Conservation (phyloP, 2,797 vertebrate species). For the Brachyrhaphis roseni region DNA sequence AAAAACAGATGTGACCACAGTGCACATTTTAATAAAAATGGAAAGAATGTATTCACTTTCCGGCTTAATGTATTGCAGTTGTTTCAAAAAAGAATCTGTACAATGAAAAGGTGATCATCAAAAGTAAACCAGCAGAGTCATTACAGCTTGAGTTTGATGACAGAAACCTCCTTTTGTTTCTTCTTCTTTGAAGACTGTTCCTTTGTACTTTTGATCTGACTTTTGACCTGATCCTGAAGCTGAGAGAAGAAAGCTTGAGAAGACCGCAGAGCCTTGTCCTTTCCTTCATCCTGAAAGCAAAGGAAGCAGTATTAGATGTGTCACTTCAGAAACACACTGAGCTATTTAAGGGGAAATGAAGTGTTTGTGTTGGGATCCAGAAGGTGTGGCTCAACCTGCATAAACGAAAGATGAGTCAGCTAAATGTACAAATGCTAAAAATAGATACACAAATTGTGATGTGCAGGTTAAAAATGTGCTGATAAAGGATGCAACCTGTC, state of each 20-base stretch:
- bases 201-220: constrained; percentile 89
- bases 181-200: constrained; percentile 84
- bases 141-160: constrained; percentile 92
- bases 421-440: neutral
- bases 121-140: constrained; percentile 26
- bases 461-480: constrained; percentile 9
- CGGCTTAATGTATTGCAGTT: constrained; percentile 38
- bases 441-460: constrained; percentile 4
- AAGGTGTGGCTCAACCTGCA: neutral
- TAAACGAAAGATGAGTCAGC: neutral
- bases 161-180: constrained; percentile 85
- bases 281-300: constrained; percentile 89
- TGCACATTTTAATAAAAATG: constrained; percentile 37
- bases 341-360: constrained; percentile 1
- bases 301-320: neutral
- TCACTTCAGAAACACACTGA: neutral
- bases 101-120: constrained; percentile 47
- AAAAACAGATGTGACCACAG: constrained; percentile 11
- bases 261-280: constrained; percentile 92
- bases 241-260: constrained; percentile 96
- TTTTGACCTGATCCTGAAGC: constrained; percentile 95
- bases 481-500: neutral
- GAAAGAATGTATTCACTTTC: constrained; percentile 46
- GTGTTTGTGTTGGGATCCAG: constrained; percentile 7
- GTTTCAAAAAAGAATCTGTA: constrained; percentile 66